Evolutionary conservation across 2,888 invertebrate genomes (phyloP).

Genomic region (Thecophora atra): DNA sequence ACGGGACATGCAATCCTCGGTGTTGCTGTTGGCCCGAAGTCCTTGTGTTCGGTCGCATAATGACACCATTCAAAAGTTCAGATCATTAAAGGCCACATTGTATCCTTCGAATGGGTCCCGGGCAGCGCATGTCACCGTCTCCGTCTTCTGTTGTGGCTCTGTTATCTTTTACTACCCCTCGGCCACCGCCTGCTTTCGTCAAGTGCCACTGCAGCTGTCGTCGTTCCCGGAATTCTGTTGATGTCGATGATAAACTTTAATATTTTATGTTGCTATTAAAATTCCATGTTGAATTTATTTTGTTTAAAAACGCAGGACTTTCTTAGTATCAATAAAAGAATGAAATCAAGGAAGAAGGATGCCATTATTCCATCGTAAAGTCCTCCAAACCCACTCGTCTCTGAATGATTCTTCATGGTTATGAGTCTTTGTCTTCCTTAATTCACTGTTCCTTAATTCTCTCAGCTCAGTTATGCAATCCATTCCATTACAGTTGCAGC

Average conservation of each 20-base stretch:
- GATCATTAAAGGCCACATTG: constrained; percentile 36
- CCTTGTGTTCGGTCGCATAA: constrained; percentile 20
- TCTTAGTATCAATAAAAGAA: too few species aligned
- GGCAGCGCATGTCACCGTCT: neutral
- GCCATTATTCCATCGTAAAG: too few species aligned
- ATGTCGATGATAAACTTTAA: neutral
- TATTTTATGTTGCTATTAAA: neutral
- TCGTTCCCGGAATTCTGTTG: neutral
- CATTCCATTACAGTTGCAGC: too few species aligned
- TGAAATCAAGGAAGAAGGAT: too few species aligned
- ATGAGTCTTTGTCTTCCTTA: too few species aligned
- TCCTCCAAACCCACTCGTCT: too few species aligned
- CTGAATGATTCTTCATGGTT: too few species aligned
- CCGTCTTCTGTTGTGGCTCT: neutral
- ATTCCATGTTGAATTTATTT: neutral
- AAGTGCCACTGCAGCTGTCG: neutral
- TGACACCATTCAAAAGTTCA: constrained; percentile 37
- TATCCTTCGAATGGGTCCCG: constrained; percentile 6
- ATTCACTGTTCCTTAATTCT: too few species aligned
- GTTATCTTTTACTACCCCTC: neutral
- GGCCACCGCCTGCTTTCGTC: neutral
- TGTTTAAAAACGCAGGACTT: neutral
- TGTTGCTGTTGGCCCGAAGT: neutral
- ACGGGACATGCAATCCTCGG: neutral
- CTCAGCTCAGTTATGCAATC: too few species aligned